A percentile compares a stretch with the other conserved stretches of the same genome.
Conservation (phyloP, 2,888 invertebrate species). For the Apamea anceps region DNA sequence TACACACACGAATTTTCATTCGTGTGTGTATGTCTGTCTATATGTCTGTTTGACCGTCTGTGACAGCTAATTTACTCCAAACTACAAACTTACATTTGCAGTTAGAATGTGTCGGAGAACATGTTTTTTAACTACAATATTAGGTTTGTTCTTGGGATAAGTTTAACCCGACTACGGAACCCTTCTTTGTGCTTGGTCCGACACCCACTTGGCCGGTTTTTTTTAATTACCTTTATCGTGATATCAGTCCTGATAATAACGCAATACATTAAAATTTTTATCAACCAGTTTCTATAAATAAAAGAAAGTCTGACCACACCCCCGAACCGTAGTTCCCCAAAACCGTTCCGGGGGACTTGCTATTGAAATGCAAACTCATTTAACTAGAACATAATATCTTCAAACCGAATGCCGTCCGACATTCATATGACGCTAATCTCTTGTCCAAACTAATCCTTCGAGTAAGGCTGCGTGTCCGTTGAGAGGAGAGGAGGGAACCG, state of each 20-base stretch:
- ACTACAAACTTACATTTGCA: too few relatives aligned
- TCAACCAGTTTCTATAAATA: background rate
- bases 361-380: conserved; percentile 57
- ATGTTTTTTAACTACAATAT: too few relatives aligned
- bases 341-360: background rate
- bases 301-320: background rate
- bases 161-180: background rate
- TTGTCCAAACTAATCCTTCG: conserved; percentile 73
- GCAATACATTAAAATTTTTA: background rate
- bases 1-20: too few relatives aligned
- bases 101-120: too few relatives aligned
- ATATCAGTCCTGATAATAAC: background rate
- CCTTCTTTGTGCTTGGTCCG: background rate
- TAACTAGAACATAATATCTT: conserved; percentile 55
- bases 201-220: background rate
- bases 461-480: conserved; percentile 38
- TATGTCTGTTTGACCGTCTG: too few relatives aligned
- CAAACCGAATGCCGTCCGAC: conserved; percentile 47
- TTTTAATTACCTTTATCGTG: background rate
- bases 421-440: conserved; percentile 65
- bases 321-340: background rate
- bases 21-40: too few relatives aligned
- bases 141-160: background rate
- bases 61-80: too few relatives aligned
- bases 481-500: too few relatives aligned